These are phyloP conservation scores for Uloborus diversus DNA, from an alignment of 1,140 invertebrate genomes.

Conservation along the genomic window DNA sequence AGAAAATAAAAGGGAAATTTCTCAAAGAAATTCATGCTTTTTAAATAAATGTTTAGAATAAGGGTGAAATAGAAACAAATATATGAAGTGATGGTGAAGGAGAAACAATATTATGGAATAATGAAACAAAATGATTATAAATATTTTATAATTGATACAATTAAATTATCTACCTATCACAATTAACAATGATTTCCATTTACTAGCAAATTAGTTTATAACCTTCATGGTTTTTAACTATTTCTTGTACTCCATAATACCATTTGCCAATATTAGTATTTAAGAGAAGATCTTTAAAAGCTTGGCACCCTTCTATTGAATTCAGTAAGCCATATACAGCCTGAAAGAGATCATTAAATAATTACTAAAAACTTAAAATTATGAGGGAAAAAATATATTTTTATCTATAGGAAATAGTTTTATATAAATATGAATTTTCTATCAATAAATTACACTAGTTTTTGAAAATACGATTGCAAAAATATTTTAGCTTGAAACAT, in stretches of 20 bases:
- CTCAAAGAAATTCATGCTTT: too few relatives aligned
- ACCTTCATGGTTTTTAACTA: slow-evolving; percentile 61
- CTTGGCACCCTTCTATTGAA: slow-evolving; percentile 93
- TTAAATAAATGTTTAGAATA: too few relatives aligned
- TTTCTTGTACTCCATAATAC: slow-evolving; percentile 67
- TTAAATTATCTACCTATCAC: too few relatives aligned
- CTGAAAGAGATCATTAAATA: slow-evolving; percentile 61
- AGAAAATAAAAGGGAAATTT: too few relatives aligned
- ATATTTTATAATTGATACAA: too few relatives aligned
- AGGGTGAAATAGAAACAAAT: too few relatives aligned
- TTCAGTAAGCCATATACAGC: slow-evolving; percentile 91
- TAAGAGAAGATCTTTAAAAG: slow-evolving; percentile 84
- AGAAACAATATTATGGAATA: too few relatives aligned
- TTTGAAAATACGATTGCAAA: background rate
- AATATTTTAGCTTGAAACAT: background rate
- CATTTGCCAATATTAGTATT: slow-evolving; percentile 76
- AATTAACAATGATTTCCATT: too few relatives aligned
- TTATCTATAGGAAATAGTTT: background rate
- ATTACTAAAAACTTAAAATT: background rate
- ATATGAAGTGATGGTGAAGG: too few relatives aligned
- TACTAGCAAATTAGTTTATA: background rate
- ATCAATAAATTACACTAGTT: background rate
- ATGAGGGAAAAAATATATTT: background rate
- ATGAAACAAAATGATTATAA: too few relatives aligned
- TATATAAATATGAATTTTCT: background rate